Conservation (phyloP, 1,140 invertebrate genomes). For the Hylaeus anthracinus region DNA sequence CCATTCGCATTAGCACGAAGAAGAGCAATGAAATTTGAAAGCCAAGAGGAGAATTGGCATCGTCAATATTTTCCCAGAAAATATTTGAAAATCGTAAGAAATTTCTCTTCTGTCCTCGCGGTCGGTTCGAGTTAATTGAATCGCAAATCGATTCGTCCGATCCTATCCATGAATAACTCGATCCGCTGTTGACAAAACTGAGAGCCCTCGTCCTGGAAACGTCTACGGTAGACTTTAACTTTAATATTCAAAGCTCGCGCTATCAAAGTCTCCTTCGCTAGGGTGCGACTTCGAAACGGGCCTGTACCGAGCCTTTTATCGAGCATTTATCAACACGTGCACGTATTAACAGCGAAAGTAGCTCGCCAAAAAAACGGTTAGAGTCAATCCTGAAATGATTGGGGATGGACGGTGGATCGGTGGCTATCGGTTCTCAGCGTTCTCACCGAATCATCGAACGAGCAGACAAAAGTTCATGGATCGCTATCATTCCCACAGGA, state of each 20-base stretch:
- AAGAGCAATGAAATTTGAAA: no score
- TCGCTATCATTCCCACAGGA: constrained; percentile 49
- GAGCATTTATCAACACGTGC: no score
- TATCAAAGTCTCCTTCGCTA: constrained; percentile 18
- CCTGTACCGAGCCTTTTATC: no score
- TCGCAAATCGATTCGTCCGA: background rate
- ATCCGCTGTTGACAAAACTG: background rate
- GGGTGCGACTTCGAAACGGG: constrained; percentile 28
- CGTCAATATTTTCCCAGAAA: no score
- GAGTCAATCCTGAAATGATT: constrained; percentile 39
- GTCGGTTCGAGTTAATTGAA: background rate
- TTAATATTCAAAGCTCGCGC: constrained; percentile 51
- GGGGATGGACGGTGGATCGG: background rate
- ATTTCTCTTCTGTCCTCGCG: no score
- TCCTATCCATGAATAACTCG: background rate
- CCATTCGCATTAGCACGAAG: no score
- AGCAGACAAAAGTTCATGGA: constrained; percentile 15
- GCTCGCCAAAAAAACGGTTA: background rate
- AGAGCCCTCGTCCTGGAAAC: no score
- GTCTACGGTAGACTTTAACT: constrained; percentile 23
- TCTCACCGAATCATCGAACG: constrained; percentile 51
- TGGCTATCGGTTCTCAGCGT: constrained; percentile 33
- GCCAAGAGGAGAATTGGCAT: no score
- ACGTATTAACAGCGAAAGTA: background rate
- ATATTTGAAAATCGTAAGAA: no score